Conservation (phyloP, 2,113 vertebrate species). For the Erythrolamprus reginae region DNA sequence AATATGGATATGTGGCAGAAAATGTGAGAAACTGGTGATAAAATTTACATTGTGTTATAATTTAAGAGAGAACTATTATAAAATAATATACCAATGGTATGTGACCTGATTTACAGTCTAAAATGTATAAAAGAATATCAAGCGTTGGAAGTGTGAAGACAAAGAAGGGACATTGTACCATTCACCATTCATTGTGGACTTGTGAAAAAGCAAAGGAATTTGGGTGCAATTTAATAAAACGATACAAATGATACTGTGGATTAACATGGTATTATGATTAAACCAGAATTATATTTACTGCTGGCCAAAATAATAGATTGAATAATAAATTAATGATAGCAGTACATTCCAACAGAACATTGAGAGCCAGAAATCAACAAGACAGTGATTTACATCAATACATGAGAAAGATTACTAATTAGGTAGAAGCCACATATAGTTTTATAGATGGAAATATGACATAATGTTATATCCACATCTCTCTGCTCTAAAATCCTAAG, state of each 20-base stretch:
- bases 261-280: neutral
- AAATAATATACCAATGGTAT: neutral
- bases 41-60: neutral
- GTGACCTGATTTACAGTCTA: neutral
- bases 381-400: neutral
- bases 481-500: neutral
- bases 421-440: neutral
- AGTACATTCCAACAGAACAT: neutral
- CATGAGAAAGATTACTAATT: neutral
- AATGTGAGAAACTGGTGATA: neutral
- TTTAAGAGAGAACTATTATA: neutral
- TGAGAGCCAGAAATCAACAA: neutral
- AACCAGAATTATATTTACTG: neutral
- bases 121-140: neutral
- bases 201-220: neutral
- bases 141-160: neutral
- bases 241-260: neutral
- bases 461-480: neutral
- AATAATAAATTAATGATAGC: neutral
- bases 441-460: neutral
- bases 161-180: neutral
- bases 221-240: neutral
- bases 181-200: neutral
- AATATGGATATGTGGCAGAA: neutral
- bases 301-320: neutral